Percentiles rank a stretch among this genome's conserved stretches.
Evolutionary conservation across 2,888 invertebrate genomes (phyloP).

Genomic region (Eulithis prunata): DNA sequence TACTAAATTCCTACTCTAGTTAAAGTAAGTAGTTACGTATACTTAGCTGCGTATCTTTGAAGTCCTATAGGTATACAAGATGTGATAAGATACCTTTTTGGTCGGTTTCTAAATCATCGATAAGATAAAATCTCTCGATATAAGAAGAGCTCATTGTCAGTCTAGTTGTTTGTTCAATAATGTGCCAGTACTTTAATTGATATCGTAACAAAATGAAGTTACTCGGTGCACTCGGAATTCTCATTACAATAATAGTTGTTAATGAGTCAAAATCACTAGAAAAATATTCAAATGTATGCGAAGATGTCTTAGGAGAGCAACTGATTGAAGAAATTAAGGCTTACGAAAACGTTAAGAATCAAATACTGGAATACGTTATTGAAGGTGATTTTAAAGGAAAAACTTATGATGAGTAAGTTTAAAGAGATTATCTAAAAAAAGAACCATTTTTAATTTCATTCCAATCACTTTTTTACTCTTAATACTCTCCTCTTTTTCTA

Average conservation of each 20-base stretch:
- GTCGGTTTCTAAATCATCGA: not conserved
- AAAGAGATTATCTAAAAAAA: no score
- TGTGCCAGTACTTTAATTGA: constrained; percentile 1
- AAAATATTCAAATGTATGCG: constrained; percentile 58
- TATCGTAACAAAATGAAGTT: constrained; percentile 53
- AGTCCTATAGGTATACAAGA: not conserved
- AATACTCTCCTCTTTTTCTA: no score
- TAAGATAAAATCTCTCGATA: constrained; percentile 31
- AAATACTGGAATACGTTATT: constrained; percentile 79
- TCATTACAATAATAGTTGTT: constrained; percentile 52
- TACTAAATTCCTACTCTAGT: not conserved
- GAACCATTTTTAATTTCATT: no score
- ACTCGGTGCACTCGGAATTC: constrained; percentile 46
- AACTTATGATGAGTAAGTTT: constrained; percentile 82
- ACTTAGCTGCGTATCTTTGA: not conserved
- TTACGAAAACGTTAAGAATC: constrained; percentile 77
- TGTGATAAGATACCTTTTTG: not conserved
- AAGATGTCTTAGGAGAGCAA: constrained; percentile 66
- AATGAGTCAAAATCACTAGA: constrained; percentile 58
- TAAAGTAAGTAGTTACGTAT: not conserved
- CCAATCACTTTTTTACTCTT: no score
- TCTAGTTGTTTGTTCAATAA: not conserved
- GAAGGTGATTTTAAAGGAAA: constrained; percentile 82
- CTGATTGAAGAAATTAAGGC: constrained; percentile 85
- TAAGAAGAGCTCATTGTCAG: constrained; percentile 35